These are phyloP conservation scores for Netelia fuscicornis DNA, from an alignment of 2,888 invertebrate genomes.

Conservation along the genomic window DNA sequence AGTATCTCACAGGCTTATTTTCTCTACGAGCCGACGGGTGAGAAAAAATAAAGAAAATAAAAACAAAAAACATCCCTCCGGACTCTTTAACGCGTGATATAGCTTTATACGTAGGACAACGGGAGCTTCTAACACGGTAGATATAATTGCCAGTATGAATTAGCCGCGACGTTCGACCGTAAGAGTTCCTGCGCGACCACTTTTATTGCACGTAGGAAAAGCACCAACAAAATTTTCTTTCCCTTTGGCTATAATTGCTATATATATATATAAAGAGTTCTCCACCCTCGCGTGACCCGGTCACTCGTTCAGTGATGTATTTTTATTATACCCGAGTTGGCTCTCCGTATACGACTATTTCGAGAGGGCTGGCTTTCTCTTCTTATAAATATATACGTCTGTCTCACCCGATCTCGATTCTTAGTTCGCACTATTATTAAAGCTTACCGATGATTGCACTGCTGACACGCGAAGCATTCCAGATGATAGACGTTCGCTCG, in stretches of 20 bases:
- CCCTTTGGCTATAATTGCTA: background rate
- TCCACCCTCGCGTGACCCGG: slow-evolving; percentile 38
- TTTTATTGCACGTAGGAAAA: slow-evolving; percentile 48
- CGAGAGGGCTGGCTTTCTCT: background rate
- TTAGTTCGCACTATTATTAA: slow-evolving; percentile 34
- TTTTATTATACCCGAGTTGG: slow-evolving; percentile 54
- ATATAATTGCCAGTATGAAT: slow-evolving; percentile 65
- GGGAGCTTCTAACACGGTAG: slow-evolving; percentile 10
- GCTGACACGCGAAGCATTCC: slow-evolving; percentile 99
- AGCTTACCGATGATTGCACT: slow-evolving; percentile 98
- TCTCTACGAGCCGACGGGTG: background rate
- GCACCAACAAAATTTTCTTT: background rate
- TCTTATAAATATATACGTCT: background rate
- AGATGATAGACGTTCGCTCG: slow-evolving; percentile 98
- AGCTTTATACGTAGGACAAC: slow-evolving; percentile 19
- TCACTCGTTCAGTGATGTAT: slow-evolving; percentile 53
- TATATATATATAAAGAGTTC: background rate
- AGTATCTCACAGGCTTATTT: slow-evolving; percentile 39
- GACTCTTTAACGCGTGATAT: slow-evolving; percentile 47
- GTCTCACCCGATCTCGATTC: slow-evolving; percentile 5
- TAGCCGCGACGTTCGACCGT: slow-evolving; percentile 47
- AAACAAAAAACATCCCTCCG: slow-evolving; percentile 14
- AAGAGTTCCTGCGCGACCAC: slow-evolving; percentile 52
- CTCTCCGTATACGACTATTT: background rate
- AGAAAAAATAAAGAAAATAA: background rate